A percentile compares a stretch with the other conserved stretches of the same genome.
phyloP scores from a whole-genome alignment of 2,888 invertebrate genomes.

The Philaethria dido region DNA sequence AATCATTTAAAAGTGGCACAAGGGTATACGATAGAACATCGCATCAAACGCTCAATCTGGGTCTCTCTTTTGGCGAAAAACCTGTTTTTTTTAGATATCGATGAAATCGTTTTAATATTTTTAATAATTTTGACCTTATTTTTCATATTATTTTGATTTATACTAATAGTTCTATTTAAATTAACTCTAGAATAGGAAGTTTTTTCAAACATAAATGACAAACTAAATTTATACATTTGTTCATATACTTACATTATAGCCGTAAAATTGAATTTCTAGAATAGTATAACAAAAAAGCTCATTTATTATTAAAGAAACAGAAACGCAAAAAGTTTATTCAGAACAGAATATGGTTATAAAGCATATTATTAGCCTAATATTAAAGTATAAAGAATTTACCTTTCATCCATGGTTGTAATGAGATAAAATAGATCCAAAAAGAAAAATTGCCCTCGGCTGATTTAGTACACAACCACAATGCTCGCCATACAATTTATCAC shows the following conservation, averaged over 20 bases:
- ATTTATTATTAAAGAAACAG: neutral
- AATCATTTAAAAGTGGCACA: constrained; percentile 13
- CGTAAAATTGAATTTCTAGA: neutral
- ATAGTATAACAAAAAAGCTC: neutral
- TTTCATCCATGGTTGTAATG: constrained; percentile 64
- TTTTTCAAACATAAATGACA: no score
- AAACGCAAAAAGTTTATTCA: neutral
- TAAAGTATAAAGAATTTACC: constrained; percentile 55
- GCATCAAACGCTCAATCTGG: constrained; percentile 13
- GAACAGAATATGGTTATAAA: neutral
- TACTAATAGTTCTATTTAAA: neutral
- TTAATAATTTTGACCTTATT: constrained; percentile 3
- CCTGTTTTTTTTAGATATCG: constrained; percentile 9
- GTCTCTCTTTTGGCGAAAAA: constrained; percentile 12
- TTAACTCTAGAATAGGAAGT: neutral
- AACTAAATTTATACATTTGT: neutral
- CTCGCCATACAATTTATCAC: neutral
- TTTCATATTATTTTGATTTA: neutral
- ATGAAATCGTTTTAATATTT: neutral
- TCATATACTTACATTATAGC: neutral
- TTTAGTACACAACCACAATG: constrained; percentile 35
- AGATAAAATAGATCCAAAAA: neutral
- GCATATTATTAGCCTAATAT: neutral
- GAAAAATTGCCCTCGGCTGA: neutral
- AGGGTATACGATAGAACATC: constrained; percentile 16